These are phyloP conservation scores for Agelas oroides DNA, from an alignment of 37 sponge, comb jelly and placozoan species.

Conservation along the genomic window DNA sequence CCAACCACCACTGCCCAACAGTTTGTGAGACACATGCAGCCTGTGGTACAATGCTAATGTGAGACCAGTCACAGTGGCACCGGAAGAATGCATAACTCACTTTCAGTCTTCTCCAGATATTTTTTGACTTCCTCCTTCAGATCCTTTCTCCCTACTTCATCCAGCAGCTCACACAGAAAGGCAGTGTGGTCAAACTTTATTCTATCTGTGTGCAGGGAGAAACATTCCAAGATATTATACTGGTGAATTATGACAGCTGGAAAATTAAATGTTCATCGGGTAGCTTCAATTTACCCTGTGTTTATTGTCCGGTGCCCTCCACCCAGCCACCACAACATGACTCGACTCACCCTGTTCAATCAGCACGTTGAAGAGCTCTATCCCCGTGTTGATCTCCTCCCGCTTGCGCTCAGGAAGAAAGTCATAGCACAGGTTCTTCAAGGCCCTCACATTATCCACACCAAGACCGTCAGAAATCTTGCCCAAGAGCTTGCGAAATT, in stretches of 20 bases:
- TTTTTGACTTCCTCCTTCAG: conserved; percentile 12
- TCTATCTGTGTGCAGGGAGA: background rate
- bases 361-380: conserved; percentile 48
- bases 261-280: too few relatives aligned
- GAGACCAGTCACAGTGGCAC: too few relatives aligned
- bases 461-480: conserved; percentile 40
- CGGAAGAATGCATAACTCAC: too few relatives aligned
- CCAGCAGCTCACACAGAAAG: conserved; percentile 45
- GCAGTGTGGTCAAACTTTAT: conserved; percentile 25
- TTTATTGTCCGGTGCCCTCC: too few relatives aligned
- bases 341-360: conserved; percentile 46
- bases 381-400: conserved; percentile 26
- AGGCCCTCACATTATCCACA: conserved; percentile 20
- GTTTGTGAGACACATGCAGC: too few relatives aligned
- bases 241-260: too few relatives aligned
- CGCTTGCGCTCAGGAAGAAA: conserved; percentile 1
- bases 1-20: too few relatives aligned
- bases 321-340: too few relatives aligned
- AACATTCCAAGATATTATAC: too few relatives aligned
- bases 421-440: conserved; percentile 56
- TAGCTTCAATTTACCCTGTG: too few relatives aligned
- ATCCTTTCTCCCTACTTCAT: conserved; percentile 50
- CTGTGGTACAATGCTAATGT: too few relatives aligned
- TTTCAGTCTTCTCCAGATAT: conserved; percentile 12
- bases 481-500: conserved; percentile 50